A percentile compares a stretch with the other conserved stretches of the same genome.
These are phyloP conservation scores for Heliconius eleuchia DNA, from an alignment of 1,140 invertebrate species.

Conservation along the genomic window DNA sequence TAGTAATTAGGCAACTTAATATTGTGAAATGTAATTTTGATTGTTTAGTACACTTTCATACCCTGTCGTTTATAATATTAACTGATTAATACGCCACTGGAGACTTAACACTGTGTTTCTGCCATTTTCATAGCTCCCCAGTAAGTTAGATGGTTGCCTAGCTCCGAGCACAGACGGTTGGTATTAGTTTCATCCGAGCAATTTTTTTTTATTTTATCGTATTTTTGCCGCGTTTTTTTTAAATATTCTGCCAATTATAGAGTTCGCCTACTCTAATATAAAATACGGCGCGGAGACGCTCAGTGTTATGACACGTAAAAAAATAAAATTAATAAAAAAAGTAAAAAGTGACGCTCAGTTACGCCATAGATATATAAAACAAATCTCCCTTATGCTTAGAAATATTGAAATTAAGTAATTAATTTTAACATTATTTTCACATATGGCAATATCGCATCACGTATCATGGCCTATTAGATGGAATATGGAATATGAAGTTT, in stretches of 20 bases:
- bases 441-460: conserved; percentile 48
- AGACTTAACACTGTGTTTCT: background rate
- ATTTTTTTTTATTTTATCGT: background rate
- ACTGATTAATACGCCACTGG: conserved; percentile 11
- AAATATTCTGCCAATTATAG: conserved; percentile 10
- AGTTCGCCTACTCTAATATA: background rate
- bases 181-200: conserved; percentile 14
- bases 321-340: conserved; percentile 15
- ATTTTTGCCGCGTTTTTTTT: conserved; percentile 11
- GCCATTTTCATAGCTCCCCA: background rate
- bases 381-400: conserved; percentile 50
- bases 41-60: background rate
- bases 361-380: conserved; percentile 38
- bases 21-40: background rate
- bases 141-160: conserved; percentile 11
- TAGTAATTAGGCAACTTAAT: background rate
- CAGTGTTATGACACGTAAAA: conserved; percentile 9
- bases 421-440: conserved; percentile 44
- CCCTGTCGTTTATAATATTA: background rate
- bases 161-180: conserved; percentile 11
- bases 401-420: conserved; percentile 38
- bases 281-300: conserved; percentile 15
- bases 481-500: conserved; percentile 32
- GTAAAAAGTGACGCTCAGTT: conserved; percentile 26
- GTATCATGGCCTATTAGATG: conserved; percentile 49